Evolutionary conservation across 2,113 vertebrate genomes (phyloP).

Genomic region (Haemorhous mexicanus): DNA sequence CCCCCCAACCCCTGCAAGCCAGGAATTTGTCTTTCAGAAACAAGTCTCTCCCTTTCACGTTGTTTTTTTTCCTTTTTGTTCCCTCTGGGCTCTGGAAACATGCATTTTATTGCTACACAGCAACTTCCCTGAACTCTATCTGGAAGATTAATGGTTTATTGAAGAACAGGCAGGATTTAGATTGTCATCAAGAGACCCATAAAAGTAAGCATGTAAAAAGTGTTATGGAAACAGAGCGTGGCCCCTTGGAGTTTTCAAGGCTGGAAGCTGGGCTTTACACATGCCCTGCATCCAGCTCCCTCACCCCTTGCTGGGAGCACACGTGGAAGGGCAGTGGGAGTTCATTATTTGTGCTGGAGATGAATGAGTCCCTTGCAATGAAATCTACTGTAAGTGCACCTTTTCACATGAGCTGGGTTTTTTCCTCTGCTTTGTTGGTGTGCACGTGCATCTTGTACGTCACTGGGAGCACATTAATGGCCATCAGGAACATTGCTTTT

Average conservation of each 20-base stretch:
- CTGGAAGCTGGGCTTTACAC: background rate
- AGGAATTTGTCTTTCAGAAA: conserved; percentile 10
- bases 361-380: background rate
- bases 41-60: conserved; percentile 13
- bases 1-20: background rate
- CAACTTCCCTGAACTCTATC: conserved; percentile 65
- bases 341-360: conserved; percentile 5
- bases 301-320: background rate
- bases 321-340: background rate
- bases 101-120: conserved; percentile 45
- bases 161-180: conserved; percentile 72
- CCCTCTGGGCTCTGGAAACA: conserved; percentile 49
- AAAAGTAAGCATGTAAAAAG: conserved; percentile 69
- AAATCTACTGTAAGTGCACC: background rate
- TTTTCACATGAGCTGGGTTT: background rate
- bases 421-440: background rate
- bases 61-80: background rate
- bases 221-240: conserved; percentile 62
- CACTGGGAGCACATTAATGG: conserved; percentile 21
- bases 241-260: conserved; percentile 52
- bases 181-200: conserved; percentile 71
- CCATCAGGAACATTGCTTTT: conserved; percentile 26
- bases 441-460: background rate
- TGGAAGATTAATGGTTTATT: conserved; percentile 71
- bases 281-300: conserved; percentile 17